phyloP scores from a whole-genome alignment of 2,113 vertebrate species.

The Amphiprion ocellaris region DNA sequence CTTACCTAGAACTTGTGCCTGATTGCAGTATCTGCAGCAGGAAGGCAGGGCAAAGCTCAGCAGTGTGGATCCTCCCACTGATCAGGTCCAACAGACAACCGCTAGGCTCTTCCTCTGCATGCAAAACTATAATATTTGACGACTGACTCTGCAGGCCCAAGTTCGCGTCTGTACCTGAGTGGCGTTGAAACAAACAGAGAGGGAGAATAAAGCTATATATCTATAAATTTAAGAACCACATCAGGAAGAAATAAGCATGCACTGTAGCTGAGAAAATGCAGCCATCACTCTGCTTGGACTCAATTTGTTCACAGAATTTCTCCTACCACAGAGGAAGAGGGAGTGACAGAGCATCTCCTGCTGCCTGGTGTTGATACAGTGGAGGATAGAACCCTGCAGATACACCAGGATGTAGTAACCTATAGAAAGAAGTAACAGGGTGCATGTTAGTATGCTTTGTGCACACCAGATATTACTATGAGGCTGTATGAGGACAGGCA shows the following conservation, averaged over 20 bases:
- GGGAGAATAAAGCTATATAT: neutral
- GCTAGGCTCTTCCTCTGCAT: slow-evolving; percentile 61
- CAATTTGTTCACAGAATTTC: neutral
- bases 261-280: neutral
- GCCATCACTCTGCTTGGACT: neutral
- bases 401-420: slow-evolving; percentile 92
- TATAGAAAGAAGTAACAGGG: slow-evolving; percentile 69
- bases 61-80: slow-evolving; percentile 81
- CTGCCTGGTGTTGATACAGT: slow-evolving; percentile 92
- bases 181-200: neutral
- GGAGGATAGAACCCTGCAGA: slow-evolving; percentile 90
- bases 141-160: slow-evolving; percentile 55
- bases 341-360: slow-evolving; percentile 92
- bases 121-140: slow-evolving; percentile 51
- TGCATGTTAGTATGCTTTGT: slow-evolving; percentile 3
- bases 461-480: neutral
- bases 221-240: neutral
- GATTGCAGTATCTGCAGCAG: slow-evolving; percentile 85
- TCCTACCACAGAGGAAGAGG: slow-evolving; percentile 92
- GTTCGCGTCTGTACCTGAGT: slow-evolving; percentile 67
- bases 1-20: slow-evolving; percentile 52
- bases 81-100: slow-evolving; percentile 82
- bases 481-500: too few relatives aligned
- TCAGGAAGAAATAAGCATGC: neutral
- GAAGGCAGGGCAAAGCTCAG: slow-evolving; percentile 76